Conservation (phyloP, 2,113 vertebrate genomes). For the Microtus montanus region DNA sequence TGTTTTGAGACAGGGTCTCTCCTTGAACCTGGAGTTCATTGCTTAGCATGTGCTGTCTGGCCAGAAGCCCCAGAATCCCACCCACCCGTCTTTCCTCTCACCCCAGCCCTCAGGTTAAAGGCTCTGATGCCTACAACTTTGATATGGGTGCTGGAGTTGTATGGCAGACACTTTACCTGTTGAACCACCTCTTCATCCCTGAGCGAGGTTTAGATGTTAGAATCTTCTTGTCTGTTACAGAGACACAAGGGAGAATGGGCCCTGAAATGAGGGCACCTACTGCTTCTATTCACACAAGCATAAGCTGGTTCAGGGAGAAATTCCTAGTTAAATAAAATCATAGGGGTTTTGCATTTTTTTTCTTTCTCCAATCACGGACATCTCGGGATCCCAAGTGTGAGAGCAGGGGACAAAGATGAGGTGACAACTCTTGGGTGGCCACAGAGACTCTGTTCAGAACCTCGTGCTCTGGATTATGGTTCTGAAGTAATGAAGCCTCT, state of each 20-base stretch:
- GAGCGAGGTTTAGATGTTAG: not conserved
- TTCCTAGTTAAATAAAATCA: not conserved
- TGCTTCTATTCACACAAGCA: accelerated
- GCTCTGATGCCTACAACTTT: too few species aligned
- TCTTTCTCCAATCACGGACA: accelerated
- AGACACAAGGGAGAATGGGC: accelerated
- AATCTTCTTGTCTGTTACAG: not conserved
- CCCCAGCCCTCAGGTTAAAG: too few species aligned
- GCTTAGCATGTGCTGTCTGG: too few species aligned
- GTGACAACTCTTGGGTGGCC: accelerated
- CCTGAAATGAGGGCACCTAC: accelerated
- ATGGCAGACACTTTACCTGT: not conserved
- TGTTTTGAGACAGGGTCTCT: too few species aligned
- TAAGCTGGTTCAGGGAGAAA: not conserved
- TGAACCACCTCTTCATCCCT: too few species aligned
- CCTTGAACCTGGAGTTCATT: too few species aligned
- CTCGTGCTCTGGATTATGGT: not conserved
- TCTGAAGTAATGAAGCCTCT: not conserved
- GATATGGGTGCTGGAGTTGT: not conserved
- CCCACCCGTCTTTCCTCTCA: not conserved
- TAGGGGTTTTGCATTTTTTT: not conserved
- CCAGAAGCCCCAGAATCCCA: not conserved
- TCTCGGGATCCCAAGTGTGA: not conserved
- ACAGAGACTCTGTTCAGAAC: accelerated
- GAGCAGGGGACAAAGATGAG: accelerated